phyloP scores from a whole-genome alignment of 1,140 invertebrate genomes.

The Pogonomyrmex californicus region DNA sequence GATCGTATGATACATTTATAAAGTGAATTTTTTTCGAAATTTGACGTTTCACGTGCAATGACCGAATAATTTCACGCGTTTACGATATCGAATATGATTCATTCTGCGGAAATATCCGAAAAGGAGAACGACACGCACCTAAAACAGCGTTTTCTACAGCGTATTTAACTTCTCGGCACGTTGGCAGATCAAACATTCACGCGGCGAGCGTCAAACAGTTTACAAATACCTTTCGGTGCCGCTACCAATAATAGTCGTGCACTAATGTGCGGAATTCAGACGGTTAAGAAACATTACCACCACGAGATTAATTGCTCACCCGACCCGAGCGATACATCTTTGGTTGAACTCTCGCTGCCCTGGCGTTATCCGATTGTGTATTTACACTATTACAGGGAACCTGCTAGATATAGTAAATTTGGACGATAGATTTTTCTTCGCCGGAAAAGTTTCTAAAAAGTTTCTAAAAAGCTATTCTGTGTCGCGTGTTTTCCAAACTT shows the following conservation, averaged over 20 bases:
- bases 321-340: neutral
- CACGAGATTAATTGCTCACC: conserved; percentile 41
- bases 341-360: neutral
- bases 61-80: conserved; percentile 34
- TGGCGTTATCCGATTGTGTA: neutral
- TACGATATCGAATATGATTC: conserved; percentile 12
- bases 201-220: conserved; percentile 63
- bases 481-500: neutral
- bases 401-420: neutral
- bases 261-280: conserved; percentile 67
- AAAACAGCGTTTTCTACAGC: conserved; percentile 52
- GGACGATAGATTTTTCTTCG: neutral
- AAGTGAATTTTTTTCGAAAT: neutral
- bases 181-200: conserved; percentile 63
- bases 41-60: neutral
- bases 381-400: too few relatives aligned
- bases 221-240: conserved; percentile 65
- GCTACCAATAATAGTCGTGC: conserved; percentile 72
- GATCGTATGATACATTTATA: neutral
- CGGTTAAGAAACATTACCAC: conserved; percentile 45
- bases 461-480: neutral
- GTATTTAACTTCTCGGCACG: conserved; percentile 69
- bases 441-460: neutral
- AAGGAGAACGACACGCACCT: conserved; percentile 14
- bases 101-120: conserved; percentile 6